These are phyloP conservation scores for Ichneumon xanthorius DNA, from an alignment of 2,888 invertebrate species.

Conservation along the genomic window DNA sequence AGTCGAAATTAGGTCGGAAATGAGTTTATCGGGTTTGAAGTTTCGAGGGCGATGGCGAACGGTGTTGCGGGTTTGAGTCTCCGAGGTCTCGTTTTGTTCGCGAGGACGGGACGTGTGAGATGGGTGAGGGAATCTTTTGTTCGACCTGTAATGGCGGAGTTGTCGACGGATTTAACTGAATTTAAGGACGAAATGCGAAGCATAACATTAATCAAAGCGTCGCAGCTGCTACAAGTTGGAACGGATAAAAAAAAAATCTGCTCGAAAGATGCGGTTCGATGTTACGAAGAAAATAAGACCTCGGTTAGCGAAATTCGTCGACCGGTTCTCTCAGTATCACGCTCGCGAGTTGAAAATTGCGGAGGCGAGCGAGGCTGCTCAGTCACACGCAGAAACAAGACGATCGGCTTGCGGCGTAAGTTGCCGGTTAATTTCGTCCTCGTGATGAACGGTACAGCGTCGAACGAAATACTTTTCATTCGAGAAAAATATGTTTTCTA, in stretches of 20 bases:
- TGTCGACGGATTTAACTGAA: no score
- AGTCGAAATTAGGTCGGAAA: not conserved
- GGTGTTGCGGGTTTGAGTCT: not conserved
- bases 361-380: not conserved
- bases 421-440: not conserved
- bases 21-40: not conserved
- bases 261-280: not conserved
- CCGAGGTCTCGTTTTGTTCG: not conserved
- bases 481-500: no score
- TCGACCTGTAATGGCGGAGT: no score
- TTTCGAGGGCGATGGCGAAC: not conserved
- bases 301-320: not conserved
- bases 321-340: not conserved
- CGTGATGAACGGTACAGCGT: no score
- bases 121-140: not conserved
- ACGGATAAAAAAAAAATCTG: not conserved
- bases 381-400: not conserved
- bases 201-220: not conserved
- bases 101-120: not conserved
- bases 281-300: not conserved
- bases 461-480: no score
- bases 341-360: not conserved
- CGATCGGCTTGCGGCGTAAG: not conserved
- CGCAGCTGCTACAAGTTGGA: not conserved
- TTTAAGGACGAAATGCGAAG: no score